Percentiles rank a stretch among this genome's conserved stretches.
These are phyloP conservation scores for Chionodraco myersi DNA, from an alignment of 2,113 vertebrate genomes.

Conservation along the genomic window DNA sequence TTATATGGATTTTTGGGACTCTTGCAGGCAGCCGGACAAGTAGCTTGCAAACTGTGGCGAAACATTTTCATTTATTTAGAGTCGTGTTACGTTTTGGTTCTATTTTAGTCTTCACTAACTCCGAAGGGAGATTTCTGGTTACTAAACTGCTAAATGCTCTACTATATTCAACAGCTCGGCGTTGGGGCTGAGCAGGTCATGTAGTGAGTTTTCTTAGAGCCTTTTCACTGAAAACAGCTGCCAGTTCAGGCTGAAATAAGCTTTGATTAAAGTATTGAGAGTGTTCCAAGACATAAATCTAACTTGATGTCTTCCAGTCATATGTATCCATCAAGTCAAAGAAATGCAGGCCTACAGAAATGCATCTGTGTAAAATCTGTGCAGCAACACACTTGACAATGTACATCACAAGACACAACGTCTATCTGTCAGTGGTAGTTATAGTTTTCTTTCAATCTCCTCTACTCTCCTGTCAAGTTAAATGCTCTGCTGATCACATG, in stretches of 20 bases:
- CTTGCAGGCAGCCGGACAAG: neutral
- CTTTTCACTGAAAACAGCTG: neutral
- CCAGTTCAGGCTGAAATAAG: neutral
- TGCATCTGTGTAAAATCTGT: neutral
- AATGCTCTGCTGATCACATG: slow-evolving; percentile 24
- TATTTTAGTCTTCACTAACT: neutral
- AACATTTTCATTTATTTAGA: neutral
- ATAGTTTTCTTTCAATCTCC: neutral
- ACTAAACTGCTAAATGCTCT: neutral
- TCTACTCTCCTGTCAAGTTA: slow-evolving; percentile 4
- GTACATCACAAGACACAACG: neutral
- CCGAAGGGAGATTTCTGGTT: neutral
- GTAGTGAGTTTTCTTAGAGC: neutral
- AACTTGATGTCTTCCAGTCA: neutral
- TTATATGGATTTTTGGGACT: neutral
- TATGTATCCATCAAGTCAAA: neutral
- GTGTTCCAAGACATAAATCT: neutral
- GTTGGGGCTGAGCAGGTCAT: neutral
- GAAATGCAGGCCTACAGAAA: neutral
- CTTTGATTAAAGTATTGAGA: neutral
- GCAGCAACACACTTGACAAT: neutral
- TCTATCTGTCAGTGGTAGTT: neutral
- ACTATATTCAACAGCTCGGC: neutral
- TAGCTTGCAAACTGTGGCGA: neutral
- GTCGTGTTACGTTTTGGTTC: neutral